These are phyloP conservation scores for Trididemnum miniatum DNA, from an alignment of 23 tunicate species.

Conservation along the genomic window DNA sequence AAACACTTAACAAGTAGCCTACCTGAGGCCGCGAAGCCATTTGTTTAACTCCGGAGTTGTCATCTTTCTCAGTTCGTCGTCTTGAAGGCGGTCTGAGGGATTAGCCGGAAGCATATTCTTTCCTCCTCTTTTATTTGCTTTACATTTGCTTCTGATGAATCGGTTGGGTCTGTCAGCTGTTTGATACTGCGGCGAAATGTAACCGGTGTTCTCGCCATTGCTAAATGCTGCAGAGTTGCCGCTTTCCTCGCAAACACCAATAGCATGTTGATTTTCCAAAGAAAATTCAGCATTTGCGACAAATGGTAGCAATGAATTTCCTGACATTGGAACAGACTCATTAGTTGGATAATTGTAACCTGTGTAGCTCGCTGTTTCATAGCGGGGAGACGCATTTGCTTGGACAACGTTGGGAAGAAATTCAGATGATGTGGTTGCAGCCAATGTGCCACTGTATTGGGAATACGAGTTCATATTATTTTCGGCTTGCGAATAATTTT, in stretches of 20 bases:
- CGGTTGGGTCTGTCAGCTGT: background rate
- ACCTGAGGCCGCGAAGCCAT: slow-evolving; percentile 83
- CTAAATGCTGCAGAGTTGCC: background rate
- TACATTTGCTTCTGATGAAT: background rate
- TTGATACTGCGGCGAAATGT: background rate
- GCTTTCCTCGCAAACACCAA: background rate
- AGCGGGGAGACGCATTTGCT: background rate
- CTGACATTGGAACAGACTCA: background rate
- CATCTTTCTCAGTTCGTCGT: slow-evolving; percentile 58
- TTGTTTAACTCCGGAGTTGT: slow-evolving; percentile 73
- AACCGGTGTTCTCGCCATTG: background rate
- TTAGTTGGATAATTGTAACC: background rate
- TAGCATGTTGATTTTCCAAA: background rate
- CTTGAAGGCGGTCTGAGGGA: slow-evolving; percentile 41
- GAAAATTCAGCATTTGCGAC: background rate
- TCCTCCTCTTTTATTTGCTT: background rate
- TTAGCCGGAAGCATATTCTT: background rate
- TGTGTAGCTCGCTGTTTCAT: background rate
- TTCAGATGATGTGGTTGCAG: background rate
- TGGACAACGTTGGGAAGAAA: background rate
- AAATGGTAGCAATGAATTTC: background rate
- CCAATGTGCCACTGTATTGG: background rate
- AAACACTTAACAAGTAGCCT: too few species aligned
- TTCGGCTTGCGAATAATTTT: background rate
- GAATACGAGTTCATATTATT: background rate